Evolutionary conservation across 2,113 vertebrate species (phyloP).

Genomic region (Perognathus longimembris): DNA sequence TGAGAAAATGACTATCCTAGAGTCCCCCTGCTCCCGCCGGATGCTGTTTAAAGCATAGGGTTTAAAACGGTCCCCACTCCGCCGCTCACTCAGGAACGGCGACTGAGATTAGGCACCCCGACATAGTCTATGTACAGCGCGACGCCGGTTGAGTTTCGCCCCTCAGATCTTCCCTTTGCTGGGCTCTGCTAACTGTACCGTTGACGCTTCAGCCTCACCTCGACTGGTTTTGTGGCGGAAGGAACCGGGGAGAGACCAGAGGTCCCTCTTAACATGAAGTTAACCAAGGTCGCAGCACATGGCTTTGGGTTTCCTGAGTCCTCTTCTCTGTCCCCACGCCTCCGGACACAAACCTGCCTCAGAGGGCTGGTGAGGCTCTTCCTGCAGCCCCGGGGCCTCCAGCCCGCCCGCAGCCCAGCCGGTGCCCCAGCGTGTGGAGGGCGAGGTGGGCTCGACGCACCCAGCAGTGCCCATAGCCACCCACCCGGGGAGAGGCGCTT

Average conservation of each 20-base stretch:
- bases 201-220: neutral
- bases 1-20: neutral
- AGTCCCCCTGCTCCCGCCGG: neutral
- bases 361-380: accelerated
- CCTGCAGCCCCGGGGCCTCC: neutral
- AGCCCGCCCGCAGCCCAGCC: no score
- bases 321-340: accelerated
- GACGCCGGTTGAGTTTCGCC: neutral
- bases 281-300: neutral
- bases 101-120: neutral
- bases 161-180: no score
- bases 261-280: neutral
- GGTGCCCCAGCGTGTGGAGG: neutral
- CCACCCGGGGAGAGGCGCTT: neutral
- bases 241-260: neutral
- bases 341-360: neutral
- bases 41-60: neutral
- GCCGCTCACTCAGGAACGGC: neutral
- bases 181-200: no score
- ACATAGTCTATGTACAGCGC: neutral
- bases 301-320: neutral
- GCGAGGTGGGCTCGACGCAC: accelerated
- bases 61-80: neutral
- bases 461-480: no score
- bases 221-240: neutral